Percentiles rank a stretch among this genome's conserved stretches.
These are phyloP conservation scores for Drosophila lacertosa DNA, from an alignment of 1,140 invertebrate species.

Conservation along the genomic window DNA sequence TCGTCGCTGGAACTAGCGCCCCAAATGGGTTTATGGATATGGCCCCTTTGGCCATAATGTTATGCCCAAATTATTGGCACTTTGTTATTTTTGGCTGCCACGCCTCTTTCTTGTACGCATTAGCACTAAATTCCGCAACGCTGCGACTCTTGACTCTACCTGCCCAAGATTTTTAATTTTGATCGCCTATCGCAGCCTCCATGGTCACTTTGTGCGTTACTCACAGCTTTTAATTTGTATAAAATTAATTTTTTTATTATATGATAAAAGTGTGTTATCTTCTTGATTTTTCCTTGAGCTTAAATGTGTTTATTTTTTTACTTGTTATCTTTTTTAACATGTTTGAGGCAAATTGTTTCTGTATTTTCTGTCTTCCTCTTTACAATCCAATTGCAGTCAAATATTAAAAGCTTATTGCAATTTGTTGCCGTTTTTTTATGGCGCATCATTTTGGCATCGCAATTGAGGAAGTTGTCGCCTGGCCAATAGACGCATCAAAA, in stretches of 20 bases:
- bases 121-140: conserved; percentile 62
- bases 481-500: conserved; percentile 20
- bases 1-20: conserved; percentile 21
- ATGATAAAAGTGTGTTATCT: too few species aligned
- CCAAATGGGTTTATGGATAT: conserved; percentile 42
- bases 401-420: conserved; percentile 10
- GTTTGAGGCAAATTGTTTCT: too few species aligned
- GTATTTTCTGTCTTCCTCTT: too few species aligned
- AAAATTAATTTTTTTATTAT: too few species aligned
- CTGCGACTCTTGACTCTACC: too few species aligned
- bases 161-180: too few species aligned
- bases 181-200: conserved; percentile 4
- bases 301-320: background rate
- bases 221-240: background rate
- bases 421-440: conserved; percentile 5
- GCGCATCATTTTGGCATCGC: background rate
- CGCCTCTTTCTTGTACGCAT: conserved; percentile 78
- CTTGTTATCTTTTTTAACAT: background rate
- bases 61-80: conserved; percentile 74
- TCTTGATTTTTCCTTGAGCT: background rate
- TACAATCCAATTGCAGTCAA: background rate
- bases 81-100: conserved; percentile 71
- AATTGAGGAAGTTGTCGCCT: conserved; percentile 34
- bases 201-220: conserved; percentile 2
- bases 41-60: conserved; percentile 57